Base-by-base conservation (phyloP, 2,113 vertebrate genomes). In the Dolichotis patagonum region DNA sequence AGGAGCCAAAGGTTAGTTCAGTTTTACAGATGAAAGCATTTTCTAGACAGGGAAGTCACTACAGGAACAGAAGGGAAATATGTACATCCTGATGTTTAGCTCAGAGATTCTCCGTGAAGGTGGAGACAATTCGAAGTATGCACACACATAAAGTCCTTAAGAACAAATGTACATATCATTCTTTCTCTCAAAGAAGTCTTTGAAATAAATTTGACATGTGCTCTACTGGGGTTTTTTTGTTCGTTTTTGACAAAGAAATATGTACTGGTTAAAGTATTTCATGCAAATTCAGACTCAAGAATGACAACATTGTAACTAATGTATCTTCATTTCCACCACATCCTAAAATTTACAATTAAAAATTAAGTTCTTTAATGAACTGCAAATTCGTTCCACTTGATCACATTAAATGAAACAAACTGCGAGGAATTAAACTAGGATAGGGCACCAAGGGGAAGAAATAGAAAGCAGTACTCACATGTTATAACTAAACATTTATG, bases 11-110 rank as follows among this genome's bases (percentile, higher is more conserved):
- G 24, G 62, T 92, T 88, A 73, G 77, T 60, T 95, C 78, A 22
- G n/a, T 85, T 92, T 95, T 90, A 92, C 22, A 97, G 22, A 75
- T 43, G 43, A 85, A 73, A 63, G 58, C 28, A 28, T 88, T 95
- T 97, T 93, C 75, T 85, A 85, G 58, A 90, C 80, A 92, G 8
- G 43, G 30, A 71, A 32, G 24, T 81, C 56, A 56, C 73, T 62
- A 24, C 2, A 93, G 52, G 16, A 87, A 7, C 52, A 56, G 26
- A 92, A 93, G 54, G 24, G 28, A 63, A 77, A 38, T n/a, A 10
- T 85, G 13, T 43, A 41, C 3, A 38, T n/a, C 43, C 75, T 91
- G 60, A 78, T 30, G 7, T 81, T 95, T 26, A 83, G 32, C 32
- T 95, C 78, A 82, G 69, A 88, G 84, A 56, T 81, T 94, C 71